Evolutionary conservation across 2,888 invertebrate genomes (phyloP), one percentile per base, ranked within the genome.

Genomic region (Pherbina coryleti): DNA sequence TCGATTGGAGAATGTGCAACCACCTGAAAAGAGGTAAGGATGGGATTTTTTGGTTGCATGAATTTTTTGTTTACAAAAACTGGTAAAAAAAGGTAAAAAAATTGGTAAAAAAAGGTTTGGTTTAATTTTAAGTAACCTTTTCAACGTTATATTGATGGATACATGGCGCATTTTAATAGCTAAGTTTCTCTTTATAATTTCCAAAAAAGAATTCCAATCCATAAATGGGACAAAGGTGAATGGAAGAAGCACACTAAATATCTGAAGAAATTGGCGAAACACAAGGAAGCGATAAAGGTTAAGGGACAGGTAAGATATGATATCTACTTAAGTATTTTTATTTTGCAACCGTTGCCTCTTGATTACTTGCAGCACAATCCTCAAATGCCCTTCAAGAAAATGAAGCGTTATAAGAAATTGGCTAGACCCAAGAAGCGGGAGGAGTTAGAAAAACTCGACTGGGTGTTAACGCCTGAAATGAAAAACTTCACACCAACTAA

Each of bases 1-100:
- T 78, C 87, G 89, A 0, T 79, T 89, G 55, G 81, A 77, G 11
- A 89, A 89, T 76, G 37, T 81, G 5, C 84, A 85, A 74, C 86
- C 86, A 3, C 81, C 88, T 4, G 55, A 78, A 19, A 79, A 83
- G 73, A 83, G 77, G 89, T 89, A 80, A 37, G 77, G 76, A 37
- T 3, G 8, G 11, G 53, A 69, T 11, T 44, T 53, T 25, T 51
- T 19, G 22, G 5, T 1, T 25, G 62, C 8, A 0, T 7, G 11
- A 31, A 14, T 62, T 28, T 17, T 28, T 5, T 28, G 19, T 28
- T 62, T 28, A n/a, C n/a, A n/a, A n/a, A n/a, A n/a, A n/a, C n/a
- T n/a, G n/a, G n/a, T n/a, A n/a, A n/a, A n/a, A n/a, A n/a, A n/a
- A n/a, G n/a, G n/a, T n/a, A n/a, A n/a, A n/a, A n/a, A n/a, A n/a